Evolutionary conservation across 2,888 invertebrate genomes (phyloP), one percentile per base, ranked within the genome.

Genomic region (Eumerus sabulonum): DNA sequence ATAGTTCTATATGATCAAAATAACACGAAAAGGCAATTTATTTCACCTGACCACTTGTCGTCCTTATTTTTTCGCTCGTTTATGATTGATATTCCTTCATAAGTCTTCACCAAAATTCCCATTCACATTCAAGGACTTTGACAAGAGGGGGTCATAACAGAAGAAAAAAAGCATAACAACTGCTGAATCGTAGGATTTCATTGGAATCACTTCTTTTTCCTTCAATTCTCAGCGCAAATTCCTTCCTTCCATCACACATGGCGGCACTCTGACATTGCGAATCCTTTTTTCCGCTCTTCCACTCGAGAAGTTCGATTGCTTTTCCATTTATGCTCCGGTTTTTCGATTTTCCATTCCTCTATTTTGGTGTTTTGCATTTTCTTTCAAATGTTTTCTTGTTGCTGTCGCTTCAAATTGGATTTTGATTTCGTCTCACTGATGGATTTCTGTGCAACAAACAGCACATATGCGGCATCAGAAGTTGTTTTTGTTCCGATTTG

Each of bases 381-480:
- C 16, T 13, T 13, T 53, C 38, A 27, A n/a, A 42, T 42, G 51
- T 54, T 36, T 14, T 36, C 35, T 60, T 50, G 57, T 76, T 60
- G 71, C 60, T 64, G 63, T 57, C 71, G 54, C 16, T 64, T n/a
- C 53, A 60, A 71, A 60, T 70, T 76, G 59, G 59, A 60, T 60
- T 71, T 66, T 60, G 59, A 66, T 76, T 60, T 60, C 60, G 16
- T 64, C 27, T 64, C 42, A 40, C 9, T 53, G 51, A 27, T 18
- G 42, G 27, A 50, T 51, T 68, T 51, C 18, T 11, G 19, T 50
- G 35, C 18, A 54, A 14, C 40, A 40, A 18, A 16, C 18, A 27
- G 9, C 36, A 27, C 48, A 40, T 27, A 42, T 51, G 62, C n/a
- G 35, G 11, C 50, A 44, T 35, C 36, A 27, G 35, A 35, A 13